phyloP scores from a whole-genome alignment of 2,888 invertebrate species.

The Agrilus mali region DNA sequence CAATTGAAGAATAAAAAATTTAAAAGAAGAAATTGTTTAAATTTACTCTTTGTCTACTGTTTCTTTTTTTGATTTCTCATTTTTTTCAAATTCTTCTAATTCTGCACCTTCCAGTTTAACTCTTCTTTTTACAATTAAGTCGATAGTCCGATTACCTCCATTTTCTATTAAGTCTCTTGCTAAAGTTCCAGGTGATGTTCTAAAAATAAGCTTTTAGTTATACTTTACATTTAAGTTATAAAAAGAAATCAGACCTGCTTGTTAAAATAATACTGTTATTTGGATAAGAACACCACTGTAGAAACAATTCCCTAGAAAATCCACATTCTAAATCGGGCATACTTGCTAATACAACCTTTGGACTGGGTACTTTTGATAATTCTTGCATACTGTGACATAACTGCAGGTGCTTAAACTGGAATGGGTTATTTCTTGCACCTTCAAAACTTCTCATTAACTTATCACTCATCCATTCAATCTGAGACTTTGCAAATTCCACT shows the following conservation, averaged over 20 bases:
- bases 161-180: conserved; percentile 69
- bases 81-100: conserved; percentile 58
- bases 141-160: conserved; percentile 58
- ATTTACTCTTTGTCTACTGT: conserved; percentile 18
- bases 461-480: conserved; percentile 99
- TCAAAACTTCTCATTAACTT: conserved; percentile 89
- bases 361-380: conserved; percentile 72
- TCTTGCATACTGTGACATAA: conserved; percentile 88
- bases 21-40: not conserved
- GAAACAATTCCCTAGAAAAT: conserved; percentile 85
- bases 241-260: conserved; percentile 43
- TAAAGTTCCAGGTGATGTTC: conserved; percentile 70
- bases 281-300: conserved; percentile 84
- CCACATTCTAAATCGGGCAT: conserved; percentile 92
- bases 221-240: not conserved
- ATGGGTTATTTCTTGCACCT: conserved; percentile 86
- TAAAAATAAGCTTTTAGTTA: conserved; percentile 24
- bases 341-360: conserved; percentile 91
- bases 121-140: conserved; percentile 55
- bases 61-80: conserved; percentile 1
- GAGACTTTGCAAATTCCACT: conserved; percentile 96
- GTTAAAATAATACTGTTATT: conserved; percentile 93
- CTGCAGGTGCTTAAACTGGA: conserved; percentile 87
- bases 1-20: not conserved
- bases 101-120: conserved; percentile 67